These are phyloP conservation scores for Laticauda laticaudata DNA, from an alignment of 2,113 vertebrate species.

Conservation along the genomic window DNA sequence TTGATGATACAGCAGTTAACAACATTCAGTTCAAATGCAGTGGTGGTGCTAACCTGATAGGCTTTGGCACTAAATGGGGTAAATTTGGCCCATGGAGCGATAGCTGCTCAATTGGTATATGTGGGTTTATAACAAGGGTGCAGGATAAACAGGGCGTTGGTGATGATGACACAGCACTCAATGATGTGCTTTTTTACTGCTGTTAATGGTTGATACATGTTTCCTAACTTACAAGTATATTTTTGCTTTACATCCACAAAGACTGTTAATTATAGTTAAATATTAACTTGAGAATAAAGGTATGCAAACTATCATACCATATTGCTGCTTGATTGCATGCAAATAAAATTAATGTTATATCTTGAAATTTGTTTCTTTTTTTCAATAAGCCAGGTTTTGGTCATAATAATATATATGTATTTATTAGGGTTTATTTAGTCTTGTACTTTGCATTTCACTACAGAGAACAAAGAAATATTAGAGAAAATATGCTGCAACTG, in stretches of 20 bases:
- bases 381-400: no score
- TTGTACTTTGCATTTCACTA: background rate
- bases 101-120: slow-evolving; percentile 38
- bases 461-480: background rate
- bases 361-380: no score
- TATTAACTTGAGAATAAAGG: background rate
- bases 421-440: background rate
- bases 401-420: no score
- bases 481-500: background rate
- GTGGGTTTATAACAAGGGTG: slow-evolving; percentile 56
- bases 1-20: slow-evolving; percentile 61
- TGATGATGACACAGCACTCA: slow-evolving; percentile 57
- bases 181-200: slow-evolving; percentile 59
- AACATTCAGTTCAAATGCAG: slow-evolving; percentile 62
- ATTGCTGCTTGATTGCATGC: no score
- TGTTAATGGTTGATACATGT: slow-evolving; percentile 26
- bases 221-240: background rate
- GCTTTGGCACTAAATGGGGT: slow-evolving; percentile 48
- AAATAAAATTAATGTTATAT: no score
- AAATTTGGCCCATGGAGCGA: slow-evolving; percentile 54
- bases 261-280: background rate
- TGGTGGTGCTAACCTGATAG: slow-evolving; percentile 41
- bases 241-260: background rate
- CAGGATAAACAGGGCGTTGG: slow-evolving; percentile 18
- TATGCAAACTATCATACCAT: no score